A percentile compares a stretch with the other conserved stretches of the same genome.
Conservation (phyloP, 1,140 invertebrate species). For the Atta texana region DNA sequence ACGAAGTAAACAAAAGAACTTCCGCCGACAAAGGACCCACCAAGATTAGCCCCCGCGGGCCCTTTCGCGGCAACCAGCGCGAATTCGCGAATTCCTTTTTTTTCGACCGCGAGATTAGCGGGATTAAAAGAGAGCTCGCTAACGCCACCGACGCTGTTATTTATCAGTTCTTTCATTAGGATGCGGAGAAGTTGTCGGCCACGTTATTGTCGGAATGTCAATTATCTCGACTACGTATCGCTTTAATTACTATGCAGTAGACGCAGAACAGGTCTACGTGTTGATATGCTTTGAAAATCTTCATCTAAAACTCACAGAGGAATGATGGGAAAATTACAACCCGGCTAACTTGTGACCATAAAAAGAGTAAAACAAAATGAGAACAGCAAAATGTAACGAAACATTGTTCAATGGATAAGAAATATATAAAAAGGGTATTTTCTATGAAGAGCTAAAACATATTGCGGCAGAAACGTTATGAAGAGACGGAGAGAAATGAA, state of each 20-base stretch:
- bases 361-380: background rate
- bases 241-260: background rate
- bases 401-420: conserved; percentile 15
- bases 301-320: background rate
- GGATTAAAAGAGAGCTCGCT: conserved; percentile 53
- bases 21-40: conserved; percentile 53
- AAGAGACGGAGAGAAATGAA: conserved; percentile 35
- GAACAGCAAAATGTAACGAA: conserved; percentile 13
- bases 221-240: background rate
- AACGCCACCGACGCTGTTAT: conserved; percentile 19
- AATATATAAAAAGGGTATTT: conserved; percentile 41
- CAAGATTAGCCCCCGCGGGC: conserved; percentile 63
- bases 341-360: background rate
- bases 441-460: conserved; percentile 22
- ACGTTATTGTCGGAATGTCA: conserved; percentile 2
- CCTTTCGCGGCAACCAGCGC: conserved; percentile 53
- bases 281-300: conserved; percentile 11
- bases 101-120: conserved; percentile 49
- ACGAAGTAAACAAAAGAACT: conserved; percentile 52
- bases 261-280: background rate
- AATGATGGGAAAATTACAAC: background rate
- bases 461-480: conserved; percentile 17
- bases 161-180: conserved; percentile 41
- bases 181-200: background rate
- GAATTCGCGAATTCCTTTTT: conserved; percentile 54